phyloP scores from a whole-genome alignment of 2,797 vertebrate genomes.

The Alauda arvensis region DNA sequence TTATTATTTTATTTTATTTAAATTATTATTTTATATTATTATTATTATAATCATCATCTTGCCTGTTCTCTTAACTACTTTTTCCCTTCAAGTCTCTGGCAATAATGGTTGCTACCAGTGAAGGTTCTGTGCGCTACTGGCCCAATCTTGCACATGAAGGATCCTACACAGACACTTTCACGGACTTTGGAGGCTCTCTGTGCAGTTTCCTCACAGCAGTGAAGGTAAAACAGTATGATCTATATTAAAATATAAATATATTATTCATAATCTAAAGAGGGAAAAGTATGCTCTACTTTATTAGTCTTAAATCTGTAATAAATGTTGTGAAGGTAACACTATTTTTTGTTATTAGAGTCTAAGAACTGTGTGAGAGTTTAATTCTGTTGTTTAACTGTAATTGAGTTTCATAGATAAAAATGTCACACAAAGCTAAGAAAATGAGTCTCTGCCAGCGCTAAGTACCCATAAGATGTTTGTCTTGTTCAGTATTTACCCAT shows the following conservation, averaged over 20 bases:
- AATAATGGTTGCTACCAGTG: conserved; percentile 82
- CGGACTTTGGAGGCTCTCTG: conserved; percentile 79
- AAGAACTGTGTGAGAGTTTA: background rate
- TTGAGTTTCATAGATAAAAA: background rate
- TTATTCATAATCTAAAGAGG: background rate
- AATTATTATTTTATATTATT: too few relatives aligned
- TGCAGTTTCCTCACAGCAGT: conserved; percentile 86
- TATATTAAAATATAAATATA: background rate
- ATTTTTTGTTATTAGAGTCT: background rate
- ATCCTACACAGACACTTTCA: conserved; percentile 75
- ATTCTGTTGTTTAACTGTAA: background rate
- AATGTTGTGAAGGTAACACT: background rate
- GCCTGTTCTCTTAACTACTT: background rate
- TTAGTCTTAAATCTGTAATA: background rate
- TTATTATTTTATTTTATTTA: too few relatives aligned
- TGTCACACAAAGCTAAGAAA: background rate
- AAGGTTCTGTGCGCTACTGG: conserved; percentile 88
- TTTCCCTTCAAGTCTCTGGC: conserved; percentile 77
- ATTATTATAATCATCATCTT: background rate
- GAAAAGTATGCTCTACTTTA: background rate
- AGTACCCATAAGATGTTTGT: background rate
- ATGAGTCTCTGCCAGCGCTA: background rate
- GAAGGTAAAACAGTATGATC: conserved; percentile 69
- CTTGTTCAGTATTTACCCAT: background rate
- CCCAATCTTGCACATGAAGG: conserved; percentile 85